Conservation (phyloP, 2,113 vertebrate genomes). For the Solenodon paradoxus region DNA sequence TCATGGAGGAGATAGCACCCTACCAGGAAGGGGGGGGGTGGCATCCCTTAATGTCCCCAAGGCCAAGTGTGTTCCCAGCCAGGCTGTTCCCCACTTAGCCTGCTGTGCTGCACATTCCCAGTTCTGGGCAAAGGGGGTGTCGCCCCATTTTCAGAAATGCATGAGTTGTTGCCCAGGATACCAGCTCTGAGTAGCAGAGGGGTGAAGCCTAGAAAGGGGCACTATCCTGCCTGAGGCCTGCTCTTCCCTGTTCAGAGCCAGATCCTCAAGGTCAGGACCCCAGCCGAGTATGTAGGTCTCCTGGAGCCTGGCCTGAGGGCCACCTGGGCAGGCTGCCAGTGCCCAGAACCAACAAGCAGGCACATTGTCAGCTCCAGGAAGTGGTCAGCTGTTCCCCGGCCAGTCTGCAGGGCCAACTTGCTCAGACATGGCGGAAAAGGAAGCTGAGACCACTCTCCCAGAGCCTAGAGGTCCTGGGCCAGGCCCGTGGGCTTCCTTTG, state of each 20-base stretch:
- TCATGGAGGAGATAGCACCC: background rate
- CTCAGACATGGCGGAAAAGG: background rate
- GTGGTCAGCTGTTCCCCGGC: background rate
- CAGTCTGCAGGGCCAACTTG: background rate
- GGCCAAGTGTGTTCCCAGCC: background rate
- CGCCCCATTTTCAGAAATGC: background rate
- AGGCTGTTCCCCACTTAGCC: background rate
- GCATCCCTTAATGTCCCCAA: background rate
- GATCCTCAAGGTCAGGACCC: background rate
- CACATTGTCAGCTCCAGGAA: slow-evolving; percentile 25
- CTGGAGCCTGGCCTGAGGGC: background rate
- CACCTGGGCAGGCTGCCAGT: slow-evolving; percentile 5
- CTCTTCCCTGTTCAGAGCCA: background rate
- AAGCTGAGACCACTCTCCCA: background rate
- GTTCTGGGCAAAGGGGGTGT: background rate
- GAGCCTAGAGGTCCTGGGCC: slow-evolving; percentile 20
- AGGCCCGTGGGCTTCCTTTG: slow-evolving; percentile 6
- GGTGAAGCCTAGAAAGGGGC: background rate
- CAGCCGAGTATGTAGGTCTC: background rate
- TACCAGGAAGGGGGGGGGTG: background rate
- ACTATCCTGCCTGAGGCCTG: background rate
- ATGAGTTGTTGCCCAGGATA: background rate
- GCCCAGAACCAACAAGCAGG: background rate
- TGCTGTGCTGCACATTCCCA: background rate
- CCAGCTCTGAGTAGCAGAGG: no score